phyloP scores from a whole-genome alignment of 2,797 vertebrate genomes.

The Phylloscopus collybita region DNA sequence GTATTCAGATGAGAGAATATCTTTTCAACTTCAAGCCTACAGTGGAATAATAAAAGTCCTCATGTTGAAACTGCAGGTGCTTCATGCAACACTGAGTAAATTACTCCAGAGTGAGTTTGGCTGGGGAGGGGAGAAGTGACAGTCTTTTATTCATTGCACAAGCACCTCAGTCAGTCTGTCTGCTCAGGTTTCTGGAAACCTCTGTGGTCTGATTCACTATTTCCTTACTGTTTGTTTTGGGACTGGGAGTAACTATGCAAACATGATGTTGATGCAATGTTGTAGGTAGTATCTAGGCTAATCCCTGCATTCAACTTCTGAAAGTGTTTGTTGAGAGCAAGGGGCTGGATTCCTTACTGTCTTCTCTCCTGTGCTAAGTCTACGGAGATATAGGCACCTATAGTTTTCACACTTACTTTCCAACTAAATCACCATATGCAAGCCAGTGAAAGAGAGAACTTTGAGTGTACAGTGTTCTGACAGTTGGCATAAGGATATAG shows the following conservation, averaged over 20 bases:
- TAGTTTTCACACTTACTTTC: neutral
- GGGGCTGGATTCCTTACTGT: neutral
- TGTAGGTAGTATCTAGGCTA: constrained; percentile 63
- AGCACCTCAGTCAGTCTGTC: constrained; percentile 50
- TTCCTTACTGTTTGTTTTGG: constrained; percentile 65
- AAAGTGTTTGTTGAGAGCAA: constrained; percentile 12
- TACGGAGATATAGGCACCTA: neutral
- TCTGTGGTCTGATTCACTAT: constrained; percentile 63
- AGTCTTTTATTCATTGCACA: constrained; percentile 55
- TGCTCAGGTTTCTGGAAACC: constrained; percentile 59
- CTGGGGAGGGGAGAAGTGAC: constrained; percentile 45
- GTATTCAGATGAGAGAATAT: neutral
- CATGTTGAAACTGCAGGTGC: constrained; percentile 42
- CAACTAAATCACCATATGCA: neutral
- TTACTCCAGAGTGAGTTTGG: constrained; percentile 15
- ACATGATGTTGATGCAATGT: constrained; percentile 54
- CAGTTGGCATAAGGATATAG: neutral
- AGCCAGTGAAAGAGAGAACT: neutral
- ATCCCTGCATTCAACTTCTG: constrained; percentile 28
- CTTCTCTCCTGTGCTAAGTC: neutral
- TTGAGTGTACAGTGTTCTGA: neutral
- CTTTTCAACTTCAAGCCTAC: neutral
- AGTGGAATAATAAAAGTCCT: neutral
- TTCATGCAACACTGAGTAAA: constrained; percentile 25
- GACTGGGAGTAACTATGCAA: constrained; percentile 62